phyloP scores from a whole-genome alignment of 2,113 vertebrate genomes.

The Onychostruthus taczanowskii region DNA sequence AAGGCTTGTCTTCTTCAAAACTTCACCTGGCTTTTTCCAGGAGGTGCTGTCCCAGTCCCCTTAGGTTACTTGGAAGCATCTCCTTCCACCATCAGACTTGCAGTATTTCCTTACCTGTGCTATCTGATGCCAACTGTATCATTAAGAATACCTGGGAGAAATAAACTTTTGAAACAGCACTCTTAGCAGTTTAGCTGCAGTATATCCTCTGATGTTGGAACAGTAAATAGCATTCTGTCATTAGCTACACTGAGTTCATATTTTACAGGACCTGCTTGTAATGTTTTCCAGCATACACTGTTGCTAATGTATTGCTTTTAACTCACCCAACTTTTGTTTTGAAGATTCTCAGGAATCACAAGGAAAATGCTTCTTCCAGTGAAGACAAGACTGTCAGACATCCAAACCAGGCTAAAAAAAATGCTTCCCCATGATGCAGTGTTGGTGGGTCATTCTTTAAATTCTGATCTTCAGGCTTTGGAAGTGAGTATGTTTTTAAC shows the following conservation, averaged over 20 bases:
- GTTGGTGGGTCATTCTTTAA: slow-evolving; percentile 88
- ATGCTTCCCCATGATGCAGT: slow-evolving; percentile 85
- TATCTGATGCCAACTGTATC: background rate
- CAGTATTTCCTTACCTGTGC: background rate
- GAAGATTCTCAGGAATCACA: slow-evolving; percentile 90
- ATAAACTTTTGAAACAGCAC: background rate
- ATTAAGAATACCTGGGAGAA: background rate
- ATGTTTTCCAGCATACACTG: background rate
- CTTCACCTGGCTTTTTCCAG: background rate
- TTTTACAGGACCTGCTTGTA: background rate
- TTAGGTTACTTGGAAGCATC: background rate
- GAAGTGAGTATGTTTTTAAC: slow-evolving; percentile 73
- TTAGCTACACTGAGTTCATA: background rate
- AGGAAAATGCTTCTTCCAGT: slow-evolving; percentile 77
- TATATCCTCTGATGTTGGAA: background rate
- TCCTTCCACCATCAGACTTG: background rate
- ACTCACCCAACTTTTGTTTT: slow-evolving; percentile 3
- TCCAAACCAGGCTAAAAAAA: slow-evolving; percentile 75
- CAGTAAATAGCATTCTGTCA: background rate
- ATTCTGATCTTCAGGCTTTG: slow-evolving; percentile 82
- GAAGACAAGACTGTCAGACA: slow-evolving; percentile 78
- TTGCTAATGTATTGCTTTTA: background rate
- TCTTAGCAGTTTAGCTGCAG: background rate
- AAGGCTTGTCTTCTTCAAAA: background rate
- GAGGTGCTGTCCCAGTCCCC: background rate